These are phyloP conservation scores for Trachelipus rathkii DNA, from an alignment of 1,140 invertebrate genomes.

Conservation along the genomic window DNA sequence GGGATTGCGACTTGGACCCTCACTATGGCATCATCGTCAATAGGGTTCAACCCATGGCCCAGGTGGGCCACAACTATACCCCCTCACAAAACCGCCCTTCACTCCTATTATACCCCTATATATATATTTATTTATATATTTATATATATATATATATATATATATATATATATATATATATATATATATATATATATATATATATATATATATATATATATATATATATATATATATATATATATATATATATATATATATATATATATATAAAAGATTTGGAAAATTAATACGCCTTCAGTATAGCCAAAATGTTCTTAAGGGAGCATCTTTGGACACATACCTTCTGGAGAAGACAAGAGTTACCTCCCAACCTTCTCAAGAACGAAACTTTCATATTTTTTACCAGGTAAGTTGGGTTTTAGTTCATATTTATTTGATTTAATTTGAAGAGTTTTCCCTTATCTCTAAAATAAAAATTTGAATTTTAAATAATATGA, in stretches of 20 bases:
- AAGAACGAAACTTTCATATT: conserved; percentile 91
- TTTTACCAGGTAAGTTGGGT: conserved; percentile 70
- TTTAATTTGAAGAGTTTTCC: no score
- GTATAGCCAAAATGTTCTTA: conserved; percentile 32
- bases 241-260: conserved; percentile 17
- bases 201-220: conserved; percentile 19
- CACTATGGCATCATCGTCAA: no score
- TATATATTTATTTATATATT: no score
- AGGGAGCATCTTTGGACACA: conserved; percentile 45
- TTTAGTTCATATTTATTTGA: background rate
- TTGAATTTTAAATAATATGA: background rate
- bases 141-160: conserved; percentile 23
- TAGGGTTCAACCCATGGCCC: no score
- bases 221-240: conserved; percentile 29
- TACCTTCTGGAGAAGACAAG: conserved; percentile 90
- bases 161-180: conserved; percentile 28
- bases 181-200: conserved; percentile 29
- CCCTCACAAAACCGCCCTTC: no score
- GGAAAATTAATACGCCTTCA: conserved; percentile 42
- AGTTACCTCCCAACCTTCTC: conserved; percentile 74
- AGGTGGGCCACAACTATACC: no score
- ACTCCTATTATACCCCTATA: no score
- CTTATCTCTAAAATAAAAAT: no score
- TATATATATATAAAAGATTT: conserved; percentile 34
- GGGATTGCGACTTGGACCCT: no score